Conservation (phyloP, 2,888 invertebrate species). For the Morpho helenor region DNA sequence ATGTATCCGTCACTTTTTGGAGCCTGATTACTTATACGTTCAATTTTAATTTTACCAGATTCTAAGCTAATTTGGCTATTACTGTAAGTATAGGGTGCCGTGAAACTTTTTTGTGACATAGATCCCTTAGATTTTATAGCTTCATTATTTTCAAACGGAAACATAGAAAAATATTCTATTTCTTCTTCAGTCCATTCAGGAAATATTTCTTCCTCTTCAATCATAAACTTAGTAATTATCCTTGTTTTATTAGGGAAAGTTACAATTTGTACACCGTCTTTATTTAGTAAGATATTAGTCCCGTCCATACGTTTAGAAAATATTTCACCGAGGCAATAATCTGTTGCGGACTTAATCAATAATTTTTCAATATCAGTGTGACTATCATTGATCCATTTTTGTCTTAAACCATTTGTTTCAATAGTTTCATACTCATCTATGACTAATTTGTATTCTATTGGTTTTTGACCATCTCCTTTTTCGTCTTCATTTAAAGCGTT, state of each 20-base stretch:
- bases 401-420: slow-evolving; percentile 50
- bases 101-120: slow-evolving; percentile 43
- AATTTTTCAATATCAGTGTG: slow-evolving; percentile 48
- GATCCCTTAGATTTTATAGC: slow-evolving; percentile 40
- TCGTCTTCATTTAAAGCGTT: slow-evolving; percentile 32
- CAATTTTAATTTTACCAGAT: slow-evolving; percentile 40
- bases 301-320: slow-evolving; percentile 68
- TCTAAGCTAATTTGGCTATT: slow-evolving; percentile 32
- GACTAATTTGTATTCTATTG: slow-evolving; percentile 42
- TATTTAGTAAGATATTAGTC: slow-evolving; percentile 56
- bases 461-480: slow-evolving; percentile 24
- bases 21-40: slow-evolving; percentile 33
- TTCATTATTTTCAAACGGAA: slow-evolving; percentile 38
- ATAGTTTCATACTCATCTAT: slow-evolving; percentile 60
- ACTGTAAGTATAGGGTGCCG: slow-evolving; percentile 24
- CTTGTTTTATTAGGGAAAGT: slow-evolving; percentile 64
- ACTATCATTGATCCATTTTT: slow-evolving; percentile 47
- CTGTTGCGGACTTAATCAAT: slow-evolving; percentile 60
- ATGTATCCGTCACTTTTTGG: slow-evolving; percentile 54
- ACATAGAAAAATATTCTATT: slow-evolving; percentile 44
- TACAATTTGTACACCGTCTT: slow-evolving; percentile 56
- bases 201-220: slow-evolving; percentile 58
- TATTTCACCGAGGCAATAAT: slow-evolving; percentile 60
- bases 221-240: slow-evolving; percentile 50
- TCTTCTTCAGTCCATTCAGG: slow-evolving; percentile 66